Percentiles rank a stretch among this genome's conserved stretches.
These are phyloP conservation scores for Osmerus mordax DNA, from an alignment of 2,113 vertebrate genomes.

Conservation along the genomic window DNA sequence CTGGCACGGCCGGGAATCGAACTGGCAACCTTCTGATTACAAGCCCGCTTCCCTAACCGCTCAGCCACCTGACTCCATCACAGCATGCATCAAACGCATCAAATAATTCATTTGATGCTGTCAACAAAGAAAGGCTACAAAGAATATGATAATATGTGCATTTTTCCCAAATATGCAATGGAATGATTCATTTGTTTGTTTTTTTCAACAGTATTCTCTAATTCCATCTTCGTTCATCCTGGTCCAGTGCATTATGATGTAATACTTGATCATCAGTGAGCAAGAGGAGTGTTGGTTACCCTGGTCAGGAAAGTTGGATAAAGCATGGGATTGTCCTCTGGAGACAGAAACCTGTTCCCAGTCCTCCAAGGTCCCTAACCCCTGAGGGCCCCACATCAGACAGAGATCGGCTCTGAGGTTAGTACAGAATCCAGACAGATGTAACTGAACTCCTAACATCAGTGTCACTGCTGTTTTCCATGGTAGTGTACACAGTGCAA, in stretches of 20 bases:
- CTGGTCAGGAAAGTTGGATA: not conserved
- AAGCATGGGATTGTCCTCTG: constrained; percentile 12
- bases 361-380: not conserved
- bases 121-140: not conserved
- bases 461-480: not conserved
- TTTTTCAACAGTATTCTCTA: not conserved
- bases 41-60: too few species aligned
- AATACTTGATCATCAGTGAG: not conserved
- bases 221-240: not conserved
- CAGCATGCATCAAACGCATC: too few species aligned
- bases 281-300: not conserved
- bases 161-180: not conserved
- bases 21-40: too few species aligned
- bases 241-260: constrained; percentile 1
- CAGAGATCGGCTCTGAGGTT: not conserved
- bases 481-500: not conserved
- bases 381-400: not conserved
- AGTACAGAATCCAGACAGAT: not conserved
- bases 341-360: constrained; percentile 3
- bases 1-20: too few species aligned
- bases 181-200: not conserved
- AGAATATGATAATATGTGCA: not conserved
- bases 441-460: not conserved
- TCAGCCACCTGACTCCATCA: too few species aligned
- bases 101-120: not conserved